Evolutionary conservation across 2,113 vertebrate genomes (phyloP).

Genomic region (Isurus oxyrinchus): DNA sequence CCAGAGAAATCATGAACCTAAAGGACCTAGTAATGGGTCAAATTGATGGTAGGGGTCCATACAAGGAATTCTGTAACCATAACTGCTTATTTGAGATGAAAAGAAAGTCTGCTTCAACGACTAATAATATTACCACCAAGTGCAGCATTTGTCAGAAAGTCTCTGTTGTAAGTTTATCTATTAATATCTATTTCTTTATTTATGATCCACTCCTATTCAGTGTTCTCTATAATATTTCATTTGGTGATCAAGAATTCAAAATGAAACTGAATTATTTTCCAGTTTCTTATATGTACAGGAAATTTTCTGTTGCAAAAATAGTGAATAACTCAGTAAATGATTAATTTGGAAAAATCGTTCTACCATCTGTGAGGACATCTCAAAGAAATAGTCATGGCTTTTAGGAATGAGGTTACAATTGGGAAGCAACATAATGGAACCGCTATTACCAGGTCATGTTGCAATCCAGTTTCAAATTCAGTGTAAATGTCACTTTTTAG

Average conservation of each 20-base stretch:
- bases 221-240: neutral
- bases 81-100: conserved; percentile 78
- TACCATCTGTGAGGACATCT: neutral
- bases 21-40: conserved; percentile 84
- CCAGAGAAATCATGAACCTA: conserved; percentile 76
- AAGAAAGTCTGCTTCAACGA: conserved; percentile 61
- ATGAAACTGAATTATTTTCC: neutral
- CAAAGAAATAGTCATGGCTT: neutral
- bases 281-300: neutral
- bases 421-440: neutral
- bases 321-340: neutral
- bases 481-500: neutral
- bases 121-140: conserved; percentile 68
- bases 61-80: conserved; percentile 90
- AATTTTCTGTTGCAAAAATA: neutral
- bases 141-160: conserved; percentile 89
- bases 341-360: neutral
- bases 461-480: neutral
- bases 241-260: neutral
- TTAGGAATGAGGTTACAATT: neutral
- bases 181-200: neutral
- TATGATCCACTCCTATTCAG: neutral
- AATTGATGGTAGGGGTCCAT: conserved; percentile 68
- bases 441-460: neutral
- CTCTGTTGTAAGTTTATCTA: conserved; percentile 63